phyloP scores from a whole-genome alignment of 2,113 vertebrate species.

The Raja brachyura region DNA sequence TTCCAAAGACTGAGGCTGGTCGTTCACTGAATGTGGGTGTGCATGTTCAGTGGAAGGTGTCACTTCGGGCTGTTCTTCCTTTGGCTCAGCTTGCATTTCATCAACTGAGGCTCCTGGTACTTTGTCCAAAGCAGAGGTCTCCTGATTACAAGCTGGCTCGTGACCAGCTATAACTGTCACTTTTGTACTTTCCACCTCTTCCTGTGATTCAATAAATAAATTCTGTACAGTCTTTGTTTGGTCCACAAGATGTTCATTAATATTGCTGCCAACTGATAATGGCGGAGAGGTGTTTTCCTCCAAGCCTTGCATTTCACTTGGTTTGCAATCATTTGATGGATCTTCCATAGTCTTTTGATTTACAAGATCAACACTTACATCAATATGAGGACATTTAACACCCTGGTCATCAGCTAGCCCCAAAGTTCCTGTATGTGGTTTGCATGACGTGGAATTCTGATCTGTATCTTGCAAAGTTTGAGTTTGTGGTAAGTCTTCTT shows the following conservation, averaged over 20 bases:
- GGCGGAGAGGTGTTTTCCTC: conserved; percentile 6
- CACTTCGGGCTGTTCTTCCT: not conserved
- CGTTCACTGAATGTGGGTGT: not conserved
- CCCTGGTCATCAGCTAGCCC: not conserved
- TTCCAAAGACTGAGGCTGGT: not conserved
- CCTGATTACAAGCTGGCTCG: not conserved
- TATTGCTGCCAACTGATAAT: conserved; percentile 43
- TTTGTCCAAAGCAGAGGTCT: not conserved
- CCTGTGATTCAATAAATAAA: not conserved
- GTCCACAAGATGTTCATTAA: not conserved
- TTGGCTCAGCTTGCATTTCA: conserved; percentile 5
- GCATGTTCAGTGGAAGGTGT: not conserved
- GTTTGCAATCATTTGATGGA: not conserved
- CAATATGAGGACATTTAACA: conserved; percentile 6
- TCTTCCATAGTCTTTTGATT: conserved; percentile 11
- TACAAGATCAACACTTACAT: not conserved
- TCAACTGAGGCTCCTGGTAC: not conserved
- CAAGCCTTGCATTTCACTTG: conserved; percentile 1
- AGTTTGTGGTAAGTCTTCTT: conserved; percentile 48
- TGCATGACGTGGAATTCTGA: conserved; percentile 41
- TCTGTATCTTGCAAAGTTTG: conserved; percentile 48
- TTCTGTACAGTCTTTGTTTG: not conserved
- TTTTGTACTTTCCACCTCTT: not conserved
- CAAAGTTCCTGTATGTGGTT: not conserved
- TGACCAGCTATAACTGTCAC: not conserved